These are phyloP conservation scores for Lutjanus argentimaculatus DNA, from an alignment of 2,797 vertebrate genomes.

Conservation along the genomic window DNA sequence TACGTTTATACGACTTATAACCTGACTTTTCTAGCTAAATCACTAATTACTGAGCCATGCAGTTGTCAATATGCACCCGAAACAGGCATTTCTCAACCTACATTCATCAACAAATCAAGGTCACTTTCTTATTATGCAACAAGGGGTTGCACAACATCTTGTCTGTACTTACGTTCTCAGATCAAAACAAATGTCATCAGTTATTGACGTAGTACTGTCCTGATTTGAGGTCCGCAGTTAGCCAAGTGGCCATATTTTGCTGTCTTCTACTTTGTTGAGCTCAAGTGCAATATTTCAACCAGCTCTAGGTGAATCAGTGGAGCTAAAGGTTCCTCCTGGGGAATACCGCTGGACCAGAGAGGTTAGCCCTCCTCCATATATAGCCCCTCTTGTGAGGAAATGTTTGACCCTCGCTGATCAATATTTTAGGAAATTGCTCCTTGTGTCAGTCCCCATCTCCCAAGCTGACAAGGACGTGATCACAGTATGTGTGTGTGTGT, in stretches of 20 bases:
- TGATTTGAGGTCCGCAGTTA: constrained; percentile 1
- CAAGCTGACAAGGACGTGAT: constrained; percentile 65
- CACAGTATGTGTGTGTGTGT: constrained; percentile 42
- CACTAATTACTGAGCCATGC: neutral
- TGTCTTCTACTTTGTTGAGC: constrained; percentile 29
- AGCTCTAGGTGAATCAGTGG: constrained; percentile 33
- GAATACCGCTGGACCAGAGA: constrained; percentile 47
- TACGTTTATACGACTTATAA: too few relatives aligned
- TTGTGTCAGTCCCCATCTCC: constrained; percentile 79
- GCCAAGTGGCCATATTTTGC: neutral
- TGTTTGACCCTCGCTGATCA: constrained; percentile 86
- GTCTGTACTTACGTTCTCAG: neutral
- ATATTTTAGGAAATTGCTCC: constrained; percentile 88
- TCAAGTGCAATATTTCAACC: constrained; percentile 44
- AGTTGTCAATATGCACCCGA: neutral
- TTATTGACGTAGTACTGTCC: neutral
- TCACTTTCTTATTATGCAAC: too few relatives aligned
- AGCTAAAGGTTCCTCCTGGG: constrained; percentile 57
- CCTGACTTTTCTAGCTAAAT: neutral
- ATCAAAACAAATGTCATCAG: neutral
- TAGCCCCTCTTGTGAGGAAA: constrained; percentile 77
- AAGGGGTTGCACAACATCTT: neutral
- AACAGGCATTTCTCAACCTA: neutral
- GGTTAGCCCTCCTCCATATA: constrained; percentile 74
- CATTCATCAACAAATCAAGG: neutral